Conservation (phyloP, 2,888 invertebrate genomes). For the Zootermopsis nevadensis region DNA sequence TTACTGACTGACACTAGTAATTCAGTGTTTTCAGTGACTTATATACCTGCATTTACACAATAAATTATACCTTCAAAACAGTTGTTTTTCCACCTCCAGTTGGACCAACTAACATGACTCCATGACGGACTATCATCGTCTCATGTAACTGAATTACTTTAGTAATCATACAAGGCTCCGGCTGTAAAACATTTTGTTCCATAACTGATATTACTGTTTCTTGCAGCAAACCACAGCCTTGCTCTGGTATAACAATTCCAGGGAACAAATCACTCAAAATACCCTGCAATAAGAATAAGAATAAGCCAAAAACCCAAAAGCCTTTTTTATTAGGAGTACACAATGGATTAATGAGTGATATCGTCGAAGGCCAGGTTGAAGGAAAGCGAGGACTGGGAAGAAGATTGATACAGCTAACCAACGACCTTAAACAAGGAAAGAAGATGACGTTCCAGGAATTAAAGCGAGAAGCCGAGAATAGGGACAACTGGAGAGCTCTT, state of each 20-base stretch:
- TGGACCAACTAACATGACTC: conserved; percentile 92
- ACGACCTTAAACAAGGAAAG: too few relatives aligned
- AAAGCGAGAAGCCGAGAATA: too few relatives aligned
- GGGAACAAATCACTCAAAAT: conserved; percentile 93
- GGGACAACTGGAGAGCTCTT: too few relatives aligned
- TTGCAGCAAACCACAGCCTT: conserved; percentile 82
- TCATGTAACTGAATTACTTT: conserved; percentile 90
- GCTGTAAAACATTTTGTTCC: conserved; percentile 72
- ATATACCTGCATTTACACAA: too few relatives aligned
- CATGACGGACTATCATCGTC: conserved; percentile 91
- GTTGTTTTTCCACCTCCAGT: conserved; percentile 89
- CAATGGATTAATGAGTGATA: too few relatives aligned
- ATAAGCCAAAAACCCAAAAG: not conserved
- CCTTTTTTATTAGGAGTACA: too few relatives aligned
- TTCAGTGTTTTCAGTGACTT: too few relatives aligned
- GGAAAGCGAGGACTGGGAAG: too few relatives aligned
- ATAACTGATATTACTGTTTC: conserved; percentile 69
- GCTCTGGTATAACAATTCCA: conserved; percentile 79
- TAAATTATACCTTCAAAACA: conserved; percentile 60
- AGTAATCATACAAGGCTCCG: conserved; percentile 73
- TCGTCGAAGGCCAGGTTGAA: too few relatives aligned
- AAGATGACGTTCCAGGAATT: too few relatives aligned
- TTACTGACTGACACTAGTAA: too few relatives aligned
- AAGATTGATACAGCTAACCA: too few relatives aligned
- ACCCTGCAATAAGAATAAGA: conserved; percentile 66